Percentiles rank a stretch among this genome's conserved stretches.
These are phyloP conservation scores for Drosophila bocki DNA, from an alignment of 1,140 invertebrate genomes.

Conservation along the genomic window DNA sequence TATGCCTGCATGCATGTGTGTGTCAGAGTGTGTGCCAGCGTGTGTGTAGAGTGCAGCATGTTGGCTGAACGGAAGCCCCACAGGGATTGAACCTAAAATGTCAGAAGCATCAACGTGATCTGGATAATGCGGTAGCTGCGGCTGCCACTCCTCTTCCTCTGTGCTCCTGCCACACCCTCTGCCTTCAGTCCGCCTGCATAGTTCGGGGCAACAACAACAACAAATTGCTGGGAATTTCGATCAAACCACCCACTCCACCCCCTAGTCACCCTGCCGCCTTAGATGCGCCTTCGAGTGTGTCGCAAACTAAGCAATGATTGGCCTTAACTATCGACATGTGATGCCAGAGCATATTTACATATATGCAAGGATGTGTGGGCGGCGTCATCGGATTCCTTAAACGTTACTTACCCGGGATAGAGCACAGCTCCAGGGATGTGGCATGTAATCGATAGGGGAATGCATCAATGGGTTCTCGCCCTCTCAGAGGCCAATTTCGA, in stretches of 20 bases:
- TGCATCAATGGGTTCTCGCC: conserved; percentile 7
- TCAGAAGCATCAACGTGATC: conserved; percentile 79
- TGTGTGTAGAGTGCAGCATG: conserved; percentile 33
- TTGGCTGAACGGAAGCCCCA: conserved; percentile 57
- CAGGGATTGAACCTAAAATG: conserved; percentile 81
- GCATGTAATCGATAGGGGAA: conserved; percentile 40
- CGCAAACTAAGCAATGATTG: conserved; percentile 63
- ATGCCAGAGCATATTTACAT: conserved; percentile 46
- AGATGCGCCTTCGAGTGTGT: conserved; percentile 43
- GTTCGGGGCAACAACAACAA: conserved; percentile 17
- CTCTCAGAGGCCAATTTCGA: conserved; percentile 12
- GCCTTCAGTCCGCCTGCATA: background rate
- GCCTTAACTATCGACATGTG: conserved; percentile 63
- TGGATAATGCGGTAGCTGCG: conserved; percentile 72
- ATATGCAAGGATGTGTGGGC: conserved; percentile 32
- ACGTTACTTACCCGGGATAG: conserved; percentile 41
- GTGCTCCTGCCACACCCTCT: background rate
- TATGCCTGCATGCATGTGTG: conserved; percentile 52
- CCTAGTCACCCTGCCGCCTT: background rate
- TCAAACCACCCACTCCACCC: background rate
- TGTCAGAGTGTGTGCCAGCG: conserved; percentile 1
- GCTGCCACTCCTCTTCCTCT: conserved; percentile 13
- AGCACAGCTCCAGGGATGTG: conserved; percentile 32
- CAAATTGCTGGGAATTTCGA: conserved; percentile 46
- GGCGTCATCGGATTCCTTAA: conserved; percentile 49